phyloP scores from a whole-genome alignment of 2,888 invertebrate species.

The Drosophila multiciliata region DNA sequence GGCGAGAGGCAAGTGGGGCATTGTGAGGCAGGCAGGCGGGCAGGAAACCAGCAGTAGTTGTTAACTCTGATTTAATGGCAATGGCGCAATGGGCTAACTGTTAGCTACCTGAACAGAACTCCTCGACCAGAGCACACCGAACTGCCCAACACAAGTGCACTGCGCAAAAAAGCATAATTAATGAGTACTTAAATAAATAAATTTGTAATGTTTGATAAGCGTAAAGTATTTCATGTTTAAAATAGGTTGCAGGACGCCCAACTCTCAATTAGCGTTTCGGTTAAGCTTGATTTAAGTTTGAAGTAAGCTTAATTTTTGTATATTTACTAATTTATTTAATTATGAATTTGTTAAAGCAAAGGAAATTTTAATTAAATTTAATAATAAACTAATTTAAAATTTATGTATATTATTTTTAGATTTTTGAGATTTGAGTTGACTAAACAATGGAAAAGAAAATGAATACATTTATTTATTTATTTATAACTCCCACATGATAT shows the following conservation, averaged over 20 bases:
- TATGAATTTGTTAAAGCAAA: too few relatives aligned
- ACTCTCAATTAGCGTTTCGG: not conserved
- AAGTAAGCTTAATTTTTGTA: not conserved
- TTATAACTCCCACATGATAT: too few relatives aligned
- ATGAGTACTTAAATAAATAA: not conserved
- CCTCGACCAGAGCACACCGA: constrained; percentile 34
- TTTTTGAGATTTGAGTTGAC: too few relatives aligned
- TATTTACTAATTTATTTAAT: not conserved
- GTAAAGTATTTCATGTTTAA: not conserved
- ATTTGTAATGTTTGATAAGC: not conserved
- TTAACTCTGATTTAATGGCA: constrained; percentile 80
- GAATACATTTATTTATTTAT: too few relatives aligned
- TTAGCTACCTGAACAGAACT: constrained; percentile 17
- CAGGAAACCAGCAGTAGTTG: constrained; percentile 70
- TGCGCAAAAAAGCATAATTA: not conserved
- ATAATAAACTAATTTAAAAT: too few relatives aligned
- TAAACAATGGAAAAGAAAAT: too few relatives aligned
- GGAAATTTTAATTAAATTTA: too few relatives aligned
- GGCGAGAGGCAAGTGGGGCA: not conserved
- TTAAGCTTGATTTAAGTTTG: not conserved
- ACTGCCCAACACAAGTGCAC: constrained; percentile 22
- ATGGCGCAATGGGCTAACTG: constrained; percentile 45
- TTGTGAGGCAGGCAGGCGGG: not conserved
- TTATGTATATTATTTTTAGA: too few relatives aligned
- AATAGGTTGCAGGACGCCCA: not conserved